Conservation (phyloP, 2,888 invertebrate species). For the Drosophila kuntzei region DNA sequence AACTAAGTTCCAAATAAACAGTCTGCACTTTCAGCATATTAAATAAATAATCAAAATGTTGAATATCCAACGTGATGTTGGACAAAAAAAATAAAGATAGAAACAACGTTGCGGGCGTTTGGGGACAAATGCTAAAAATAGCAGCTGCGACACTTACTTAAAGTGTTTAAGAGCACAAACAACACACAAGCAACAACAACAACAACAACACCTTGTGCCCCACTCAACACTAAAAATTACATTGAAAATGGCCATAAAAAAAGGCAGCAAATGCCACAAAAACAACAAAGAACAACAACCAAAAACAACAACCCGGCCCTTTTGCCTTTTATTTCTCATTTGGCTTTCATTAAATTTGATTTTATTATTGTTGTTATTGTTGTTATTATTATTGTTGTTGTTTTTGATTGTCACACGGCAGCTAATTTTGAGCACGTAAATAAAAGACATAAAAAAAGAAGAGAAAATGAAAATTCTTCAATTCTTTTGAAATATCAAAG, state of each 20-base stretch:
- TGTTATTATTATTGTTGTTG: conserved; percentile 26
- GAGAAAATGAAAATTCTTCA: conserved; percentile 33
- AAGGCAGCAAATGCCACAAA: conserved; percentile 48
- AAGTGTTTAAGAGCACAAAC: conserved; percentile 71
- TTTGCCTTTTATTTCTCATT: conserved; percentile 58
- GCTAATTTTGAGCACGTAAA: conserved; percentile 67
- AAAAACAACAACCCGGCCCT: conserved; percentile 34
- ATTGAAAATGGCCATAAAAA: conserved; percentile 74
- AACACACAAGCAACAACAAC: conserved; percentile 13
- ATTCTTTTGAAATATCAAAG: conserved; percentile 21
- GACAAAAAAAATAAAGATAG: conserved; percentile 16
- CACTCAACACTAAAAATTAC: conserved; percentile 74
- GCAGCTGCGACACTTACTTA: conserved; percentile 67
- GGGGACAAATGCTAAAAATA: conserved; percentile 56
- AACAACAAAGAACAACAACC: conserved; percentile 19
- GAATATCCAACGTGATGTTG: conserved; percentile 33
- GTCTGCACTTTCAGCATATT: not conserved
- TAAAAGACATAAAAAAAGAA: conserved; percentile 62
- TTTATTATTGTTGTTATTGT: conserved; percentile 57
- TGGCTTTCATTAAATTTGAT: conserved; percentile 74
- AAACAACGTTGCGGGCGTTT: conserved; percentile 17
- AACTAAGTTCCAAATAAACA: not conserved
- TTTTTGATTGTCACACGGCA: conserved; percentile 59
- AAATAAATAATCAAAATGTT: conserved; percentile 34
- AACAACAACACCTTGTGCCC: conserved; percentile 68